A percentile compares a stretch with the other conserved stretches of the same genome.
Conservation (phyloP, 2,113 vertebrate species). For the Tricholaema leucomelas region DNA sequence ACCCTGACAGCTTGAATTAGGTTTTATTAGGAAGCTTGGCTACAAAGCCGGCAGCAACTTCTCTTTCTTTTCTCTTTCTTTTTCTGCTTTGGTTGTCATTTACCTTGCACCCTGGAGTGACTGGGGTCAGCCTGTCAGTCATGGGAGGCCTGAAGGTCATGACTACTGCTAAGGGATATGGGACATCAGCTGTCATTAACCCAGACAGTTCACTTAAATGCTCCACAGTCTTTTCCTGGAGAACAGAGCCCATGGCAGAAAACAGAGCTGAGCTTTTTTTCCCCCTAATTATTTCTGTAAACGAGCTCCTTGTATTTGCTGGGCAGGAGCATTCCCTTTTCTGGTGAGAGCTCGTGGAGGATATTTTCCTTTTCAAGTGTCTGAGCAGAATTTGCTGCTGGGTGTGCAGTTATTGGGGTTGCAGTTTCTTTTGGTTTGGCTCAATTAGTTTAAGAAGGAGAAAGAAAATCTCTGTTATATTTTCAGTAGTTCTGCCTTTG, state of each 20-base stretch:
- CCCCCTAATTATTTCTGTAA: not conserved
- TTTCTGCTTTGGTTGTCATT: constrained; percentile 37
- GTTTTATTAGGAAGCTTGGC: constrained; percentile 56
- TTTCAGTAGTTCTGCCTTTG: not conserved
- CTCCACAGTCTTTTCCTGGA: not conserved
- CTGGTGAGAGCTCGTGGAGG: not conserved
- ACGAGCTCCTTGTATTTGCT: not conserved
- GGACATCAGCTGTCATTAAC: constrained; percentile 45
- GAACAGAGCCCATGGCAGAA: not conserved
- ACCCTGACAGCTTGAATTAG: constrained; percentile 67
- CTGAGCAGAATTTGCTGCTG: not conserved
- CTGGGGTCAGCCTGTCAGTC: constrained; percentile 58
- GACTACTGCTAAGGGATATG: not conserved
- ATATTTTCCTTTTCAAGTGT: not conserved
- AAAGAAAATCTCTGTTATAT: not conserved
- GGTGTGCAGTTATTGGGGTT: rapidly evolving
- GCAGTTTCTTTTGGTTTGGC: not conserved
- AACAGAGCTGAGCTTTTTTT: not conserved
- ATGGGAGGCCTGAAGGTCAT: constrained; percentile 36
- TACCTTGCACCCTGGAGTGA: constrained; percentile 43
- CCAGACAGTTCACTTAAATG: not conserved
- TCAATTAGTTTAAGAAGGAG: not conserved
- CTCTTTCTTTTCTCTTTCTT: constrained; percentile 14
- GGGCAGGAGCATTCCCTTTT: not conserved
- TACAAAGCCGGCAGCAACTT: constrained; percentile 46